Conservation (phyloP, 2,113 vertebrate species). For the Stegostoma tigrinum region DNA sequence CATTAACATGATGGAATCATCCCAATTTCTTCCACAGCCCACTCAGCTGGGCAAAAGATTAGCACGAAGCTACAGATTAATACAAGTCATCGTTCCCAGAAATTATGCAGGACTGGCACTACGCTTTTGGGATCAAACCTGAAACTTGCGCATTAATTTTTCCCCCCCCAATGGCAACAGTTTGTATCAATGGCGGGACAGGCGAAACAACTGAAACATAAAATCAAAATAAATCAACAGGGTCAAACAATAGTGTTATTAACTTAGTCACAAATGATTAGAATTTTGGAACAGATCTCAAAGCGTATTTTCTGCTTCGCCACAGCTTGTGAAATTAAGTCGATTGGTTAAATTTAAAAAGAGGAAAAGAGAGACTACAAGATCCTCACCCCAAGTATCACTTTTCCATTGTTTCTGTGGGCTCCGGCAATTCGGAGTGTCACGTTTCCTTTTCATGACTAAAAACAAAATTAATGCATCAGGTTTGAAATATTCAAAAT, state of each 20-base stretch:
- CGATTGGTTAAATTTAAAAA: background rate
- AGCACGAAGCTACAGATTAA: background rate
- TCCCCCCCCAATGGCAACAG: background rate
- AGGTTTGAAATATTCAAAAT: background rate
- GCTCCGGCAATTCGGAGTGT: background rate
- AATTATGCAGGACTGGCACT: background rate
- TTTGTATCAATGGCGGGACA: background rate
- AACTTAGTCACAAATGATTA: background rate
- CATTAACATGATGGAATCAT: background rate
- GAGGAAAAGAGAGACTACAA: background rate
- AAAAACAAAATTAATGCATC: constrained; percentile 27
- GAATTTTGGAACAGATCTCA: background rate
- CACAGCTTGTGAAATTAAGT: background rate
- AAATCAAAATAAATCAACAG: background rate
- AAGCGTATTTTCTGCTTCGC: background rate
- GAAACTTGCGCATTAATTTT: background rate
- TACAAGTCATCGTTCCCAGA: background rate
- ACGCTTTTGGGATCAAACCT: background rate
- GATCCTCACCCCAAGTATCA: constrained; percentile 21
- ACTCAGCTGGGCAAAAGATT: background rate
- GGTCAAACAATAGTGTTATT: background rate
- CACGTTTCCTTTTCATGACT: constrained; percentile 9
- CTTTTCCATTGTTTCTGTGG: constrained; percentile 6
- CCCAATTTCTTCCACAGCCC: background rate
- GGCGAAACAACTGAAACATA: background rate